Base-by-base conservation (phyloP, 2,888 invertebrate species). In the Celastrina argiolus region DNA sequence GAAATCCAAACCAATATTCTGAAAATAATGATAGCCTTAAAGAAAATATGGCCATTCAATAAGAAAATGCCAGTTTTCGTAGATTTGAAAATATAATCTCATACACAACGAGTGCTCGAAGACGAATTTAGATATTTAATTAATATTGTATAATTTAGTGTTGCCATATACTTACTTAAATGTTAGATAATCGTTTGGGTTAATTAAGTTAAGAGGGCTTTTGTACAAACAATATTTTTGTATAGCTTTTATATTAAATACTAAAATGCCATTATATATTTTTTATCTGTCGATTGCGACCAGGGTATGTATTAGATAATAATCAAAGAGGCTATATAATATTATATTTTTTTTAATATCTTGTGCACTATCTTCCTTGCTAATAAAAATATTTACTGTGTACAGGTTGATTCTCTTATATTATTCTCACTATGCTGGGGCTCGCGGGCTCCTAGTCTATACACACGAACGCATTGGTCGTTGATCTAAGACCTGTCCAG, bases 271-370 rank as follows among this genome's bases (percentile, higher is more conserved):
- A 16, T 16, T n/a, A n/a, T 41, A n/a, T n/a, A n/a, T n/a, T n/a
- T n/a, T n/a, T n/a, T n/a, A n/a, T n/a, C n/a, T n/a, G n/a, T n/a
- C n/a, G n/a, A n/a, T 18, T 45, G 18, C 3, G 18, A 45, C 10
- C 18, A 18, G 18, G 10, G 18, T 18, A 42, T 14, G 2, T 31
- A 31, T 26, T 28, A 63, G 63, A 26, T 28, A 26, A 28, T 5
- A n/a, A n/a, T n/a, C n/a, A 42, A 39, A 63, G 26, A 59, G 61
- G 65, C 56, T 61, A 65, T 61, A n/a, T 16, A 7, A n/a, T 42
- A 16, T 16, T 45, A 45, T 42, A 16, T 18, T 18, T 18, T 45
- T 18, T 2, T n/a, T n/a, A n/a, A n/a, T n/a, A n/a, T n/a, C n/a
- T n/a, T n/a, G n/a, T n/a, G n/a, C n/a, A n/a, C n/a, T n/a, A n/a